Base-by-base conservation (phyloP, 2,113 vertebrate genomes). In the Lampris megalopsis region DNA sequence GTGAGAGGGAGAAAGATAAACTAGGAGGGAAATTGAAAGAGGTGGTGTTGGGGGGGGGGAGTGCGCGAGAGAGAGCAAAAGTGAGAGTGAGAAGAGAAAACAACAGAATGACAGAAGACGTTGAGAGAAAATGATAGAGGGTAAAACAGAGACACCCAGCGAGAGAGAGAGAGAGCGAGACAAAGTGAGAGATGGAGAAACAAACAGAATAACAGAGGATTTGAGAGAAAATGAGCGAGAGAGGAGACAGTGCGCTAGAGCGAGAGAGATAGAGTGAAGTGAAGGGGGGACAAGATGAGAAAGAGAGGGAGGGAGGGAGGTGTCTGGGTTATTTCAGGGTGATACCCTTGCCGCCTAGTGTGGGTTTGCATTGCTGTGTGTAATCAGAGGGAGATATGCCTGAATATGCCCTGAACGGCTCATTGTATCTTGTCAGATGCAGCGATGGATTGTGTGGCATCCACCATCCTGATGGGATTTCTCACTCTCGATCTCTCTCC, bases 281-380 rank as follows among this genome's bases (percentile, higher is more conserved):
- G 56, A 49, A 37, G 61, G 52, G 47, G 57, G 81, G 56, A 40
- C 42, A 53, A 35, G 37, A 45, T 45, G 43, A 45, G 43, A 62
- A 63, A 80, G 79, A 60, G 41, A 7, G 78, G 58, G 4, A 41
- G 65, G 7, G 58, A 60, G n/a, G 66, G 69, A 1, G 52, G 83
- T 76, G 73, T 78, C 82, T 81, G 88, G 82, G 73, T 77, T 68
- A 79, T 84, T 86, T 86, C 74, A 74, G 79, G 80, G 79, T 75
- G 77, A 47, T 75, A 75, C 82, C 88, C 75, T 71, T 63, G 72
- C 77, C 68, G 63, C 65, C 13, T 84, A 76, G 83, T 82, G 84
- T 75, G 84, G 68, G 86, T 81, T 85, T 86, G 86, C 79, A 60
- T 73, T 83, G 56, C 73, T 73, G 80, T 77, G 81, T 82, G 77